A percentile compares a stretch with the other conserved stretches of the same genome.
Evolutionary conservation across 2,888 invertebrate genomes (phyloP).

Genomic region (Euproctis similis): DNA sequence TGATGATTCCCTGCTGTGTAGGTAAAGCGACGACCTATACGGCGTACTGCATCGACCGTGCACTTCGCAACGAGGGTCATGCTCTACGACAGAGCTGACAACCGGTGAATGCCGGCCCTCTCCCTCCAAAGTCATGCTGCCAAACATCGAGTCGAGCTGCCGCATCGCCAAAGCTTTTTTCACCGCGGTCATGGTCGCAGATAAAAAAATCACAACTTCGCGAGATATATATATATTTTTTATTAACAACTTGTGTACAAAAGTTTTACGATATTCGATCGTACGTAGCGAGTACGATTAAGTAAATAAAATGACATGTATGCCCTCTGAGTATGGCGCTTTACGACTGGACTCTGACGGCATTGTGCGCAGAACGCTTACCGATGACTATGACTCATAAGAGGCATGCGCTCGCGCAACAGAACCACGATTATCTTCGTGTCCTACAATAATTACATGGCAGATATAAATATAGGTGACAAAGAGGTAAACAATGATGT

Average conservation of each 20-base stretch:
- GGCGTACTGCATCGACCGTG: constrained; percentile 76
- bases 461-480: constrained; percentile 58
- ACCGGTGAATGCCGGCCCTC: constrained; percentile 59
- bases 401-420: constrained; percentile 64
- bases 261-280: constrained; percentile 27
- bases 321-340: constrained; percentile 69
- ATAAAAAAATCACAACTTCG: constrained; percentile 25
- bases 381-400: constrained; percentile 62
- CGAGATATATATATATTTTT: constrained; percentile 22
- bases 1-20: constrained; percentile 67
- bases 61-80: constrained; percentile 80
- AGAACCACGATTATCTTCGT: constrained; percentile 54
- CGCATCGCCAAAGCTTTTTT: constrained; percentile 81
- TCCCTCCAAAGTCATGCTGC: constrained; percentile 77
- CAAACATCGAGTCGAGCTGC: constrained; percentile 83
- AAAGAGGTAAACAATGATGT: constrained; percentile 61
- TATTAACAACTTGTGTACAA: constrained; percentile 35
- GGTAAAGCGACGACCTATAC: constrained; percentile 60
- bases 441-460: constrained; percentile 61
- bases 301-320: constrained; percentile 61
- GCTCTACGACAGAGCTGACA: constrained; percentile 73
- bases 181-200: constrained; percentile 62
- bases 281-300: constrained; percentile 36
- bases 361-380: constrained; percentile 67
- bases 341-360: constrained; percentile 66